Evolutionary conservation across 1,140 invertebrate species (phyloP), one percentile per base, ranked within the genome.

Genomic region (Dendroctonus ponderosae): DNA sequence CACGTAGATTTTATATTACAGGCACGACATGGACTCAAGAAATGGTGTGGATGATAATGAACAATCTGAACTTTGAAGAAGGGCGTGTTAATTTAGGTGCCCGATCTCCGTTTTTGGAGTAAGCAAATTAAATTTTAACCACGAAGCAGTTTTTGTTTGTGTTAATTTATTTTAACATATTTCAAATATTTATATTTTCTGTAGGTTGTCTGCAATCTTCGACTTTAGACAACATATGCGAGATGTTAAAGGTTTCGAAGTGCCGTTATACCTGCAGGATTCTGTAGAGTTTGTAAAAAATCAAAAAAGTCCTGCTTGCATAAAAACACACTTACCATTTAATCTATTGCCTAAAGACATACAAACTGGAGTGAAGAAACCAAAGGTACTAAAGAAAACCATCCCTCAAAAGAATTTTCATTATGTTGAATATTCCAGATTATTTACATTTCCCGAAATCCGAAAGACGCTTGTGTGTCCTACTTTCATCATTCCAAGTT

Each of bases 391-490:
- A 2, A 12, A 12, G 11, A n/a, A 12, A 52, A n/a, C 2, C 3
- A 52, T 52, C 15, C 15, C 41, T 51, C 11, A 11, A 57, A n/a
- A n/a, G 26, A 3, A 57, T 39, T 41, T 39, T 57, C 40, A 57
- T 41, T 39, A 37, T 9, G 40, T 6, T 37, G 26, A 60, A 62
- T 49, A 38, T 79, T 80, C 15, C 79, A 91, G 85, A 86, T 93
- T 0, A 86, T 94, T 58, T 93, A 93, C 71, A 84, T 93, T 0
- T 83, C 85, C 2, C 83, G 92, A 70, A 91, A 94, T 78, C 88
- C 91, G 0, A 93, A 92, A 78, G 92, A 94, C 75, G 86, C 86
- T 0, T 86, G 85, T 38, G 83, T 94, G 5, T 93, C 91, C 0
- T 91, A 89, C 74, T 93, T 84, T 73, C 85, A 93, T 77, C 89